Base-by-base conservation (phyloP, 2,113 vertebrate genomes). In the Carettochelys insculpta region DNA sequence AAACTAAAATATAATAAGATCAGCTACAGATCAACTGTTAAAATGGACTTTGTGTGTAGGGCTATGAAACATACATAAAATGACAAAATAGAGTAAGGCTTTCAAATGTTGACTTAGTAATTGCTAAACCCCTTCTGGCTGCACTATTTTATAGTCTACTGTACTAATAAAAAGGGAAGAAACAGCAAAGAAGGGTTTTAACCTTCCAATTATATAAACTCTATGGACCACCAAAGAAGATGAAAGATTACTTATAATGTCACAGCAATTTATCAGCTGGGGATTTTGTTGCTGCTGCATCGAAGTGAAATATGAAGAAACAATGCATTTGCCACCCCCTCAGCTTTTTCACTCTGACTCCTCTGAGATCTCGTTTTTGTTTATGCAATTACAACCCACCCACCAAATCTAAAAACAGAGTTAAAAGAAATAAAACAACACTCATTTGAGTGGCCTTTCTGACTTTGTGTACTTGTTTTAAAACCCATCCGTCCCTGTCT, bases 141-240 rank as follows among this genome's bases (percentile, higher is more conserved):
- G 94, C 85, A 94, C 94, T 92, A 86, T 97, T 98, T 97, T 97
- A 98, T 95, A 96, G 95, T 97, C 82, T 96, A 95, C 97, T 91
- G 90, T 87, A 95, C 86, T 96, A 97, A 97, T 97, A 97, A 97
- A 95, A 97, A 56, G 4, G 61, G 93, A 97, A 95, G 91, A 94
- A 97, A 96, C 91, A 95, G 97, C 92, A 95, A 95, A 95, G 95
- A 93, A 58, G 89, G 45, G 82, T 92, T 97, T 97, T 91, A 97
- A 94, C 82, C 90, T 95, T 97, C 90, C 82, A 94, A 96, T 96
- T 97, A 97, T n/a, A 96, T 96, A 94, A 97, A 96, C 92, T 94
- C 96, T 84, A 82, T 47, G 94, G 97, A 96, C 97, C 97, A 98
- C 97, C 98, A 95, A 96, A 96, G 97, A 97, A 96, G 97, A 97